Evolutionary conservation across 2,113 vertebrate species (phyloP).

Genomic region (Corydoras sp.): DNA sequence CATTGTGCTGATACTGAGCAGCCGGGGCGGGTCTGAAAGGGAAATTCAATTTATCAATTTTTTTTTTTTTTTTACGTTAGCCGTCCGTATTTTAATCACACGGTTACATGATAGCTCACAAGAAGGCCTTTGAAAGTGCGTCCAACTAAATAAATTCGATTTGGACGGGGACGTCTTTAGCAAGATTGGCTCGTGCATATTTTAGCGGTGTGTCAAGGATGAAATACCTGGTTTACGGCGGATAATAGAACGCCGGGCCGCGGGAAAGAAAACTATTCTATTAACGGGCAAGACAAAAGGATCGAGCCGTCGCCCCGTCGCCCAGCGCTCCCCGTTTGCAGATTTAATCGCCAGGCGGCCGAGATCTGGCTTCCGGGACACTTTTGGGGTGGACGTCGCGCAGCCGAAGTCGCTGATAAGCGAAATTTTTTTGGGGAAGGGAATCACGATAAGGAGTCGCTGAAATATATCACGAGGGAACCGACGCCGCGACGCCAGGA

Average conservation of each 20-base stretch:
- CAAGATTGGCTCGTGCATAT: slow-evolving; percentile 56
- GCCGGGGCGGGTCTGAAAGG: slow-evolving; percentile 52
- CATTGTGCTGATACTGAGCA: slow-evolving; percentile 70
- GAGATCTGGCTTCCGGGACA: slow-evolving; percentile 7
- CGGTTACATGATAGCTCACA: slow-evolving; percentile 75
- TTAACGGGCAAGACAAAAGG: no score
- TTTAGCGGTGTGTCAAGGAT: slow-evolving; percentile 60
- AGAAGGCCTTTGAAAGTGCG: slow-evolving; percentile 66
- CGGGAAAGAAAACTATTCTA: slow-evolving; percentile 38
- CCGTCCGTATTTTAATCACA: slow-evolving; percentile 71
- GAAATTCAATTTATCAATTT: slow-evolving; percentile 58
- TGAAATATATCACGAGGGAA: no score
- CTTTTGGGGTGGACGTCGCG: slow-evolving; percentile 31
- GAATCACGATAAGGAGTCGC: slow-evolving; percentile 41
- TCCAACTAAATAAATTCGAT: slow-evolving; percentile 80
- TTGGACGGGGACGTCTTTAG: slow-evolving; percentile 67
- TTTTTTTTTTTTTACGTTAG: slow-evolving; percentile 61
- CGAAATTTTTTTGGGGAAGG: no score
- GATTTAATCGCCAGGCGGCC: not conserved
- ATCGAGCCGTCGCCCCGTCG: no score
- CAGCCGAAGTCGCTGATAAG: no score
- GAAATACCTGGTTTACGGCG: slow-evolving; percentile 70
- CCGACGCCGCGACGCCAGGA: no score
- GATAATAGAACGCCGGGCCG: slow-evolving; percentile 69
- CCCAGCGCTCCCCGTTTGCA: no score